A percentile compares a stretch with the other conserved stretches of the same genome.
These are phyloP conservation scores for Brachionus koreanus DNA, from an alignment of 1,140 invertebrate species.

Conservation along the genomic window DNA sequence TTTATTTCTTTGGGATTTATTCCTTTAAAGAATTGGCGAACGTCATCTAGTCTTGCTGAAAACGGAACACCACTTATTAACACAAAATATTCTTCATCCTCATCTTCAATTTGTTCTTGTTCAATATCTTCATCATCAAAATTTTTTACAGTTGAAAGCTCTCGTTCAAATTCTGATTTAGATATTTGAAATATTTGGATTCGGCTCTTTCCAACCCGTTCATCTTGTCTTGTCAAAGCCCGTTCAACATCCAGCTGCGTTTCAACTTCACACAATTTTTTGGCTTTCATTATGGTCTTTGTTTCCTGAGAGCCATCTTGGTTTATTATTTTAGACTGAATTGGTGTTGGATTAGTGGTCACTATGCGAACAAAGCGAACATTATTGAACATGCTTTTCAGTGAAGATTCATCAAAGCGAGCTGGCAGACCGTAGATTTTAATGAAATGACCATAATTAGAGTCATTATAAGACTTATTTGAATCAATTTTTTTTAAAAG, in stretches of 20 bases:
- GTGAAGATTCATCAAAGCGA: background rate
- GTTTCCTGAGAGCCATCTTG: background rate
- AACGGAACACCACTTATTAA: background rate
- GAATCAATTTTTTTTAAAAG: background rate
- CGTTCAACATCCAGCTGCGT: constrained; percentile 27
- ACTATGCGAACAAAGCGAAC: background rate
- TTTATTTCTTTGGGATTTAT: background rate
- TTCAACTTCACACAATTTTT: constrained; percentile 38
- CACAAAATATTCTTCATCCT: background rate
- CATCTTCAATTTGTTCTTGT: background rate
- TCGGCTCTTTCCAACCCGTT: constrained; percentile 21
- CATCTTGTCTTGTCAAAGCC: constrained; percentile 20
- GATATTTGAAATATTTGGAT: constrained; percentile 39
- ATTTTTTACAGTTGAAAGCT: background rate
- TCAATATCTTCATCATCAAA: background rate
- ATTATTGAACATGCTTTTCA: constrained; percentile 41
- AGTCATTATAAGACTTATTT: background rate
- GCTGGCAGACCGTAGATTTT: constrained; percentile 41
- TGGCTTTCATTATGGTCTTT: constrained; percentile 13
- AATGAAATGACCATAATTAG: background rate
- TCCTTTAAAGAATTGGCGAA: background rate
- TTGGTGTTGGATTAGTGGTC: background rate
- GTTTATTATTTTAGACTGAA: constrained; percentile 20
- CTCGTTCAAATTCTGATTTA: background rate
- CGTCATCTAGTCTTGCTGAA: background rate